These are phyloP conservation scores for Exaiptasia diaphana DNA, from an alignment of 64 coral and sea anemone genomes.

Conservation along the genomic window DNA sequence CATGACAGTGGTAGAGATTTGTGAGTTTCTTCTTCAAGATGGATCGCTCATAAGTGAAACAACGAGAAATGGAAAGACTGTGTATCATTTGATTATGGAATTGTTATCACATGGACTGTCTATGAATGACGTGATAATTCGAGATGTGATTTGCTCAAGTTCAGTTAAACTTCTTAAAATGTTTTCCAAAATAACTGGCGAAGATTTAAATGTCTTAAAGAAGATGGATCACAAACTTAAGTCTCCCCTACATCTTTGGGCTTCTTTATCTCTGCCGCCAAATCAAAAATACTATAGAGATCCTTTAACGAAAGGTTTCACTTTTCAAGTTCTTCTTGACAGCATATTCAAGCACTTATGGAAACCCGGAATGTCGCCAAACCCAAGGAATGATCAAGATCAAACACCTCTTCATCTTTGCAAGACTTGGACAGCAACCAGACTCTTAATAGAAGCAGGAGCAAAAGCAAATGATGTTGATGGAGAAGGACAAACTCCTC, in stretches of 20 bases:
- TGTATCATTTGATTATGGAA: not conserved
- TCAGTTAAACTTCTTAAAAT: not conserved
- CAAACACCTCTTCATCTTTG: not conserved
- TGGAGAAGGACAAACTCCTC: not conserved
- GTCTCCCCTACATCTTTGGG: not conserved
- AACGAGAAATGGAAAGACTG: not conserved
- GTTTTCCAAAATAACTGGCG: no score
- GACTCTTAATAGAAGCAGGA: not conserved
- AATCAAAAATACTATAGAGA: not conserved
- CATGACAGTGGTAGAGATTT: not conserved
- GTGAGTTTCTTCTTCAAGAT: not conserved
- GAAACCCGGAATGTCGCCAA: not conserved
- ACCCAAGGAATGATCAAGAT: not conserved
- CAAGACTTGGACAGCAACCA: not conserved
- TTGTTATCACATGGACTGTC: not conserved
- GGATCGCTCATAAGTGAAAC: not conserved
- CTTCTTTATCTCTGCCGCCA: not conserved
- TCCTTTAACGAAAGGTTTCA: not conserved
- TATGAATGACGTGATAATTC: not conserved
- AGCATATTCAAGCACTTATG: not conserved
- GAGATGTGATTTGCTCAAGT: not conserved
- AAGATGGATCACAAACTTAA: not conserved
- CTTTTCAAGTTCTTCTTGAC: not conserved
- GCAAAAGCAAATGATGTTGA: not conserved
- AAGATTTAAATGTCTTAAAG: not conserved